Evolutionary conservation across 35 echinoderm and acorn worm species (phyloP).

Genomic region (Patiria miniata): DNA sequence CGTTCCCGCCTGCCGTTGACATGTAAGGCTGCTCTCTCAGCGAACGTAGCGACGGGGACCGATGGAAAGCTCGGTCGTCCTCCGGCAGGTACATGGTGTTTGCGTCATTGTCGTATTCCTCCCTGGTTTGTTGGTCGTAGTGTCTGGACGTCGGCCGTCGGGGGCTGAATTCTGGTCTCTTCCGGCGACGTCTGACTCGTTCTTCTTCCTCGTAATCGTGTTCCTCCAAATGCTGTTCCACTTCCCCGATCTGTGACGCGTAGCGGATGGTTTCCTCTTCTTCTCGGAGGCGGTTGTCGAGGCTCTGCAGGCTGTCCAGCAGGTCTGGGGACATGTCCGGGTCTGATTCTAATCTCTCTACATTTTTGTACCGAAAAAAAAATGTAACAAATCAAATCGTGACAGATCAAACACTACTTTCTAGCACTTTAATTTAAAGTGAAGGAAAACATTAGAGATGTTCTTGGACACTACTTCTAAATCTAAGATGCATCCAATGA

Average conservation of each 20-base stretch:
- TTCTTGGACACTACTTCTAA: background rate
- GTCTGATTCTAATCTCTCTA: conserved; percentile 29
- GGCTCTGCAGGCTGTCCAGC: conserved; percentile 57
- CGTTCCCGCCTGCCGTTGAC: conserved; percentile 28
- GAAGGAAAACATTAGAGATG: background rate
- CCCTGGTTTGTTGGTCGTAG: conserved; percentile 23
- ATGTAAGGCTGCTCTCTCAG: conserved; percentile 25
- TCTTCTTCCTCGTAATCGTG: conserved; percentile 20
- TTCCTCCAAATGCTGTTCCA: conserved; percentile 4
- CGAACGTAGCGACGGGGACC: conserved; percentile 63
- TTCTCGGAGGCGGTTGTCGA: conserved; percentile 66
- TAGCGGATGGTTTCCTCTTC: conserved; percentile 34
- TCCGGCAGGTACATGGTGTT: conserved; percentile 37
- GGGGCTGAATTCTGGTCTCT: conserved; percentile 15
- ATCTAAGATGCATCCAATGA: no score
- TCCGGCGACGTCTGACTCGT: background rate
- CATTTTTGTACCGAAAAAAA: conserved; percentile 32
- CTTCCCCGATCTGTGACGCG: conserved; percentile 25
- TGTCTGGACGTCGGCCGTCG: background rate
- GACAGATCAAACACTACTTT: background rate
- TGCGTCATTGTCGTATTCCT: conserved; percentile 51
- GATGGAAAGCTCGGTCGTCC: background rate
- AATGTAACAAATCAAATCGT: background rate
- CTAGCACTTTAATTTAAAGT: background rate
- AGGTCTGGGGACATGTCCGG: conserved; percentile 22